These are phyloP conservation scores for Ladona fulva DNA, from an alignment of 1,140 invertebrate genomes.

Conservation along the genomic window DNA sequence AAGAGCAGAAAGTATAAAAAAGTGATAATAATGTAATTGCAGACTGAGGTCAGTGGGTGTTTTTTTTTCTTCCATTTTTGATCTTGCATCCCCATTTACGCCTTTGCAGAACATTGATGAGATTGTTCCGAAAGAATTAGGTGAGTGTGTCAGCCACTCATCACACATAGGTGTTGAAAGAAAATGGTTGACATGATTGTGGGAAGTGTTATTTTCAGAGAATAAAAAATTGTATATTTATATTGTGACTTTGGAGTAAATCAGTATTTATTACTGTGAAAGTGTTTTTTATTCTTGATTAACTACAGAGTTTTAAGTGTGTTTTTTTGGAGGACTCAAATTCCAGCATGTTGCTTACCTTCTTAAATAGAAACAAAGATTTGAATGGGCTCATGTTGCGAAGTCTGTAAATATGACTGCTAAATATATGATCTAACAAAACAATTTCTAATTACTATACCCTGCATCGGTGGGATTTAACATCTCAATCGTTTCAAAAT, in stretches of 20 bases:
- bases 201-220: constrained; percentile 47
- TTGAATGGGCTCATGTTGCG: neutral
- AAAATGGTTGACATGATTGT: constrained; percentile 39
- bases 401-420: neutral
- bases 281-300: constrained; percentile 13
- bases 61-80: constrained; percentile 1
- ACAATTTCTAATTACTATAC: neutral
- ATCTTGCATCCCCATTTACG: neutral
- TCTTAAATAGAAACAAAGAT: neutral
- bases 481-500: neutral
- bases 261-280: constrained; percentile 25
- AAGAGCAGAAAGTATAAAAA: neutral
- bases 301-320: neutral
- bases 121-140: constrained; percentile 9
- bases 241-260: constrained; percentile 26
- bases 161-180: constrained; percentile 9
- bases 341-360: neutral
- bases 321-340: neutral
- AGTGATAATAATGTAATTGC: constrained; percentile 7
- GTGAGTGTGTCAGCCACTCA: constrained; percentile 2
- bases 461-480: neutral
- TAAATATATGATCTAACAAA: neutral
- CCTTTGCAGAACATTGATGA: constrained; percentile 9
- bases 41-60: constrained; percentile 6
- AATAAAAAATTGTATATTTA: constrained; percentile 32